Percentiles rank a stretch among this genome's conserved stretches.
Conservation (phyloP, 1,140 invertebrate species). For the Drosophila mojavensis region DNA sequence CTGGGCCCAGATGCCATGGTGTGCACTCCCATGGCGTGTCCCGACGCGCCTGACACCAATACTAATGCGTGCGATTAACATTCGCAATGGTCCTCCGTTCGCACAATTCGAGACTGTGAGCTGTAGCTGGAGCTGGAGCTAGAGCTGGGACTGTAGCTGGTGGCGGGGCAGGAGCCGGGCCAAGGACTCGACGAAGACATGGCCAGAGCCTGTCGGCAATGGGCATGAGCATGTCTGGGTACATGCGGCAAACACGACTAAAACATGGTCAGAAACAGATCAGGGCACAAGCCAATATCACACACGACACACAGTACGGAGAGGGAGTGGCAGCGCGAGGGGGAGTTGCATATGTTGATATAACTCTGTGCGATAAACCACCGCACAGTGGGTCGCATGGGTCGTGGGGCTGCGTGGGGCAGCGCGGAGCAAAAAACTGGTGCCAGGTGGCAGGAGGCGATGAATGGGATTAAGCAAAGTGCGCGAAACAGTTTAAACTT, state of each 20-base stretch:
- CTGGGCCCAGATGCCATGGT: slow-evolving; percentile 23
- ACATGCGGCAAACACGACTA: slow-evolving; percentile 23
- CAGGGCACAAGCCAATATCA: slow-evolving; percentile 18
- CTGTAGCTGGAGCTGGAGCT: no score
- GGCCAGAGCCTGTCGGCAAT: background rate
- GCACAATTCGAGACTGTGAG: background rate
- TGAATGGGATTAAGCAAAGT: background rate
- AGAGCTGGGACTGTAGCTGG: no score
- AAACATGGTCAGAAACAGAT: slow-evolving; percentile 37
- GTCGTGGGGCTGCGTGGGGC: background rate
- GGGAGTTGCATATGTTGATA: slow-evolving; percentile 69
- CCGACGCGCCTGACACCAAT: slow-evolving; percentile 74
- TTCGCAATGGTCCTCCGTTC: slow-evolving; percentile 12
- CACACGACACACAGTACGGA: background rate
- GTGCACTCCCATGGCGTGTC: slow-evolving; percentile 48
- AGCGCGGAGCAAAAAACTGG: no score
- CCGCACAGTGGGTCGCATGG: slow-evolving; percentile 55
- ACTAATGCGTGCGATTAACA: slow-evolving; percentile 80
- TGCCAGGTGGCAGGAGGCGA: no score
- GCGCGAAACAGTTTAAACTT: slow-evolving; percentile 10
- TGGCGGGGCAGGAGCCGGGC: no score
- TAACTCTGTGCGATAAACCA: slow-evolving; percentile 79
- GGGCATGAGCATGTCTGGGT: background rate
- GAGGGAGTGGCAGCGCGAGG: background rate
- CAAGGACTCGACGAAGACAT: no score